These are phyloP conservation scores for Agonum fuliginosum DNA, from an alignment of 2,888 invertebrate genomes.

Conservation along the genomic window DNA sequence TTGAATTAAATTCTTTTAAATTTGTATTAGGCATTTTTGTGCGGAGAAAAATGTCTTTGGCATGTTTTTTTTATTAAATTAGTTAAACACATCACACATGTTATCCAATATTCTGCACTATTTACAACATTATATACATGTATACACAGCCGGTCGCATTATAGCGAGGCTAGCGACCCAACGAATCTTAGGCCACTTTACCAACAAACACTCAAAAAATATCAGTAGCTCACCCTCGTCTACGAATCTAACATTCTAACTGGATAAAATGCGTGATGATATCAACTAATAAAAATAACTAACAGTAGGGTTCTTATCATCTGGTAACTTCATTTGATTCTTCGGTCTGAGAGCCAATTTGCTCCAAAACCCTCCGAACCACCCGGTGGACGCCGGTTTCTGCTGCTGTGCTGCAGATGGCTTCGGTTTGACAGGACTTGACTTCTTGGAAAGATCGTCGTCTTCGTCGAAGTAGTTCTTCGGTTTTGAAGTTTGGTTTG, in stretches of 20 bases:
- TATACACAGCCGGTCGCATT: too few relatives aligned
- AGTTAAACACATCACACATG: too few relatives aligned
- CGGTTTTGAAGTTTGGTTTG: constrained; percentile 71
- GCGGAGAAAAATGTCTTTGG: too few relatives aligned
- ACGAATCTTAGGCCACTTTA: too few relatives aligned
- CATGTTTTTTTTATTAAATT: too few relatives aligned
- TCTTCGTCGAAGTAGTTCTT: constrained; percentile 68
- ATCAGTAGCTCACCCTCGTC: not conserved
- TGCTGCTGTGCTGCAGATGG: constrained; percentile 62
- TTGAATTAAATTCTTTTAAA: too few relatives aligned
- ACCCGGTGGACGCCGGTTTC: constrained; percentile 74
- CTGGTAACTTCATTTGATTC: constrained; percentile 97
- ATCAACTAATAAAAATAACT: constrained; percentile 68
- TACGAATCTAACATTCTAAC: not conserved
- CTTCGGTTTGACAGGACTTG: constrained; percentile 61
- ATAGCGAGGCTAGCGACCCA: too few relatives aligned
- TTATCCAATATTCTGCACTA: too few relatives aligned
- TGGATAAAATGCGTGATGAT: not conserved
- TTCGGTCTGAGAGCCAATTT: constrained; percentile 88
- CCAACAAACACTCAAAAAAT: too few relatives aligned
- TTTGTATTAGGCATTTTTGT: too few relatives aligned
- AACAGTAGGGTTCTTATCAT: constrained; percentile 94
- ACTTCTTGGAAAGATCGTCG: constrained; percentile 58
- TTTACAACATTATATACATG: too few relatives aligned
- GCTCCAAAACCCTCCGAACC: constrained; percentile 92